Percentiles rank a stretch among this genome's conserved stretches.
These are phyloP conservation scores for Dicerorhinus sumatrensis DNA, from an alignment of 2,113 vertebrate species.

Conservation along the genomic window DNA sequence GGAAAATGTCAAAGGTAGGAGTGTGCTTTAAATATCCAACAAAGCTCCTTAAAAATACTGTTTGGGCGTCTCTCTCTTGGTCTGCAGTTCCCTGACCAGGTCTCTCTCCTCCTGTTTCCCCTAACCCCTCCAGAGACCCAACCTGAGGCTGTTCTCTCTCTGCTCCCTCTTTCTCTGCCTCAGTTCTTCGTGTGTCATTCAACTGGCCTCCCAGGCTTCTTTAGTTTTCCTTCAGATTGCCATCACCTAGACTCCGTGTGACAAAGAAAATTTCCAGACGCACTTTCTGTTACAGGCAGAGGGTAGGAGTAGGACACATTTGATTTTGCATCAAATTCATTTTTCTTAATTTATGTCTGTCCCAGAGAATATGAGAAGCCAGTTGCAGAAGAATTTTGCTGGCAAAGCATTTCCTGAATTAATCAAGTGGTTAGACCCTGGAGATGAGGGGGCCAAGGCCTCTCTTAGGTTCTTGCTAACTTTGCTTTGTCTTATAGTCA, in stretches of 20 bases:
- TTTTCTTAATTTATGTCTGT: not conserved
- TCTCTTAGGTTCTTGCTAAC: not conserved
- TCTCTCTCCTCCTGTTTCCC: not conserved
- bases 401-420: not conserved
- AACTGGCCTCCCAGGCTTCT: not conserved
- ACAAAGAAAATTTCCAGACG: not conserved
- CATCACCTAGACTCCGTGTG: not conserved
- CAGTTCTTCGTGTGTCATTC: not conserved
- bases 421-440: not conserved
- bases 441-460: too few species aligned
- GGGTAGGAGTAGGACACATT: not conserved
- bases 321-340: not conserved
- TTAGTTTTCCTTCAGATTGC: not conserved
- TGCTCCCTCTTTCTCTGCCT: not conserved
- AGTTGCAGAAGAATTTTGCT: not conserved
- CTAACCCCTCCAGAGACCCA: accelerated
- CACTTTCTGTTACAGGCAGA: not conserved
- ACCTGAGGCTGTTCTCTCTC: not conserved
- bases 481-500: not conserved
- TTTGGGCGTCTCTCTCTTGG: not conserved
- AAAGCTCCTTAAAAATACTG: not conserved
- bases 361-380: not conserved
- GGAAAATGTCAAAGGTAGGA: slow-evolving; percentile 36
- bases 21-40: not conserved
- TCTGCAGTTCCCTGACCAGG: not conserved